Percentiles rank a stretch among this genome's conserved stretches.
Conservation (phyloP, 1,140 invertebrate genomes). For the Lucilia sericata region DNA sequence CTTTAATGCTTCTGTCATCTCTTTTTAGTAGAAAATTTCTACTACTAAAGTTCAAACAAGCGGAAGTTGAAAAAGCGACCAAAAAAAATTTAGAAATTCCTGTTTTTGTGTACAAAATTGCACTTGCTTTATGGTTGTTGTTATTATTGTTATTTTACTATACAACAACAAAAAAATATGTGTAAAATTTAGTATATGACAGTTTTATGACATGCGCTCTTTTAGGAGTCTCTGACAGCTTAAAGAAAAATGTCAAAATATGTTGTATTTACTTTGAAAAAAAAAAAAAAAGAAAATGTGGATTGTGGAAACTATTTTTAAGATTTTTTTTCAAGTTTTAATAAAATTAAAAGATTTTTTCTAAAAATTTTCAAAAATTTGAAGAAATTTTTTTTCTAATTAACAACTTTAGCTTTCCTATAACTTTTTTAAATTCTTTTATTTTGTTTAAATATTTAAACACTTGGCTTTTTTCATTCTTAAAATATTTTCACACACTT, state of each 20-base stretch:
- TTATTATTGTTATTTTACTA: background rate
- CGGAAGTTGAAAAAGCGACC: too few relatives aligned
- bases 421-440: too few relatives aligned
- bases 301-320: conserved; percentile 13
- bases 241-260: background rate
- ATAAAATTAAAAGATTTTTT: too few relatives aligned
- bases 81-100: too few relatives aligned
- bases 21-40: too few relatives aligned
- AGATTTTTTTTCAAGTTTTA: background rate
- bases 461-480: too few relatives aligned
- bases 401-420: background rate
- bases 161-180: background rate
- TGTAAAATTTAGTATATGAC: conserved; percentile 6
- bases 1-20: too few relatives aligned
- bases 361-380: background rate
- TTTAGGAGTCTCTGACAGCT: background rate
- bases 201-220: conserved; percentile 30
- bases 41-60: too few relatives aligned
- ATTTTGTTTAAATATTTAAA: too few relatives aligned
- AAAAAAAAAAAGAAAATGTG: background rate
- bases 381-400: background rate
- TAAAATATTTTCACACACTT: too few relatives aligned
- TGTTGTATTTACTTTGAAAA: conserved; percentile 19
- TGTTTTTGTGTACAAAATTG: too few relatives aligned
- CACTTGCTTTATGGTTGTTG: background rate